Conservation (phyloP, 2,888 invertebrate species). For the Brenthis hecate region DNA sequence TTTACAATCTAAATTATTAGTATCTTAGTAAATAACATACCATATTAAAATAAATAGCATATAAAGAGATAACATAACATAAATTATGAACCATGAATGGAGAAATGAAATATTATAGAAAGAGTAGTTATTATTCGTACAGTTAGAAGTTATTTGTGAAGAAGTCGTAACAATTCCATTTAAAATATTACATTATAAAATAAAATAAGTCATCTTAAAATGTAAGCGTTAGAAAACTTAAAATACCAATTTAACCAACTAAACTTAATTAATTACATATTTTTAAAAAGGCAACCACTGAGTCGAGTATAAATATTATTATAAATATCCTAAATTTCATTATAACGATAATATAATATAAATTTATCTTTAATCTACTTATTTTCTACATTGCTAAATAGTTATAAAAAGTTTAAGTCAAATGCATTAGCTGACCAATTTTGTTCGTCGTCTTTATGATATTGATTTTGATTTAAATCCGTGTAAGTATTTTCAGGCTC, state of each 20-base stretch:
- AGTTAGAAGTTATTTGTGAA: not conserved
- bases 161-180: not conserved
- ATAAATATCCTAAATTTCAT: not conserved
- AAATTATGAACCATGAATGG: constrained; percentile 3
- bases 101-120: constrained; percentile 10
- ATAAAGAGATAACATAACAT: constrained; percentile 6
- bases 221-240: not conserved
- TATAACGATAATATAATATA: constrained; percentile 1
- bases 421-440: constrained; percentile 42
- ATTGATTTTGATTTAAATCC: constrained; percentile 14
- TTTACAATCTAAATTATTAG: not conserved
- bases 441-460: constrained; percentile 17
- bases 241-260: not conserved
- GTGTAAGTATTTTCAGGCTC: constrained; percentile 28
- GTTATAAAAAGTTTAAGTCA: constrained; percentile 41
- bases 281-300: constrained; percentile 7
- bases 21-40: not conserved
- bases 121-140: not conserved
- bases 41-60: not conserved
- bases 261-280: not conserved
- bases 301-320: constrained; percentile 3
- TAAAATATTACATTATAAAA: constrained; percentile 5
- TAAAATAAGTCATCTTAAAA: not conserved
- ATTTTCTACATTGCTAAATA: not conserved
- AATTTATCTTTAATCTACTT: not conserved